Evolutionary conservation across 2,113 vertebrate species (phyloP).

Genomic region (Tragelaphus imberbis): DNA sequence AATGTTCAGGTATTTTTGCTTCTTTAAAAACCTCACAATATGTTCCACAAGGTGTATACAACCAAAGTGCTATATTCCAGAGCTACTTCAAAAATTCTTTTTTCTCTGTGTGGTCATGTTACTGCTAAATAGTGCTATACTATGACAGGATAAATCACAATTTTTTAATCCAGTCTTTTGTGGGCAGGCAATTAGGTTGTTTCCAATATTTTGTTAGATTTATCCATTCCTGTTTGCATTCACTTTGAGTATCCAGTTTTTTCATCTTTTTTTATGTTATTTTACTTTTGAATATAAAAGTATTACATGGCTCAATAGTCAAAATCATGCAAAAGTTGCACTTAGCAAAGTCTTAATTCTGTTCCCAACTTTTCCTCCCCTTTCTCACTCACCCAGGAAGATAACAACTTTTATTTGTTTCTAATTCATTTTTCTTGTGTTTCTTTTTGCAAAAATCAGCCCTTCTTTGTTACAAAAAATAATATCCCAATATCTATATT

Average conservation of each 20-base stretch:
- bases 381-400: background rate
- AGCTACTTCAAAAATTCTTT: background rate
- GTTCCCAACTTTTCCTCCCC: background rate
- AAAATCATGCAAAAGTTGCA: background rate
- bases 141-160: background rate
- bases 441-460: background rate
- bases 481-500: background rate
- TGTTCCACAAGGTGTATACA: background rate
- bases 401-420: background rate
- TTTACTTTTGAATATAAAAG: constrained; percentile 10
- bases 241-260: background rate
- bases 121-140: background rate
- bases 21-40: background rate
- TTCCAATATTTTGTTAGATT: background rate
- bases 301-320: background rate
- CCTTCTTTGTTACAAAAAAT: background rate
- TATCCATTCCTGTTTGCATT: background rate
- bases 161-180: background rate
- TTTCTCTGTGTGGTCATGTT: background rate
- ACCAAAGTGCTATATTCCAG: background rate
- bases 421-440: background rate
- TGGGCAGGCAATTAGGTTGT: background rate
- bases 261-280: background rate
- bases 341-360: background rate
- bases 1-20: background rate